Evolutionary conservation across 2,113 vertebrate species (phyloP).

Genomic region (Scalopus aquaticus): DNA sequence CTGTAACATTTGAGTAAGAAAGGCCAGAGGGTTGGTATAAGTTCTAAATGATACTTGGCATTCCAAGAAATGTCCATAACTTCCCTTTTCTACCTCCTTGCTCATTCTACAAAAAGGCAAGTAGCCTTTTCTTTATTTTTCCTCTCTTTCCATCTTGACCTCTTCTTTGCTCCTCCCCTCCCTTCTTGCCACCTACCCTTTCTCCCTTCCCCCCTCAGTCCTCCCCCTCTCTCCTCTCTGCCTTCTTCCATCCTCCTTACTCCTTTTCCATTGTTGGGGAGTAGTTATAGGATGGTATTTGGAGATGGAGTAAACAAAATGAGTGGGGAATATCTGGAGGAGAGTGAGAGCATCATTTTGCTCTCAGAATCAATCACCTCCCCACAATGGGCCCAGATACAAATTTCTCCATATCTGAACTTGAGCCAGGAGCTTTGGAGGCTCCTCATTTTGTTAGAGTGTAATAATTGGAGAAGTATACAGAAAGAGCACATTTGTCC

Average conservation of each 20-base stretch:
- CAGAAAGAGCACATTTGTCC: neutral
- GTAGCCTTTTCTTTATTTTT: no score
- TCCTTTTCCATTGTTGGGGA: neutral
- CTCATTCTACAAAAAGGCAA: no score
- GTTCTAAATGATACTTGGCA: neutral
- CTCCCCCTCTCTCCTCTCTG: accelerated
- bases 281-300: neutral
- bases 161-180: neutral
- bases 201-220: accelerated
- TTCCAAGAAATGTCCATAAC: neutral
- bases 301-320: neutral
- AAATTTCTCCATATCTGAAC: neutral
- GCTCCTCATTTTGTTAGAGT: neutral
- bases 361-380: accelerated
- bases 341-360: neutral
- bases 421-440: neutral
- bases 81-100: neutral
- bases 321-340: accelerated
- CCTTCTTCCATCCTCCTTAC: no score
- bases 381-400: neutral
- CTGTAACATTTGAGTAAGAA: neutral
- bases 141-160: accelerated
- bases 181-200: accelerated
- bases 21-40: neutral
- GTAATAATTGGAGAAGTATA: neutral